Percentiles rank a stretch among this genome's conserved stretches.
Conservation (phyloP, 2,888 invertebrate genomes). For the Aethes cnicana region DNA sequence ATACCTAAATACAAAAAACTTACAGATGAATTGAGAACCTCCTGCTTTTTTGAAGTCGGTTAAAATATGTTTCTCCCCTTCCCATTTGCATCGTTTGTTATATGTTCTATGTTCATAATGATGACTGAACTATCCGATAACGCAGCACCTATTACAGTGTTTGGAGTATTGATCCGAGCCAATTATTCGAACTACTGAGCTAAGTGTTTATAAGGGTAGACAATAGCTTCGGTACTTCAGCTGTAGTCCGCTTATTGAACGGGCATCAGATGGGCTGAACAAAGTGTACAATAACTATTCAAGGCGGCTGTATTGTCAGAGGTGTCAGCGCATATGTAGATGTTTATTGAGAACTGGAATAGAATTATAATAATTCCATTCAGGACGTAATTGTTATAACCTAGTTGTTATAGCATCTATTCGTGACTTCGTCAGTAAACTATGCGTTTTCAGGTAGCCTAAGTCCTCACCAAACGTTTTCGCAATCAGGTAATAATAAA, state of each 20-base stretch:
- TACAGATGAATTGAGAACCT: too few relatives aligned
- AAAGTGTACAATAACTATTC: background rate
- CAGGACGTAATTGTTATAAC: too few relatives aligned
- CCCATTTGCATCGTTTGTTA: conserved; percentile 10
- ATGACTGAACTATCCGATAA: conserved; percentile 13
- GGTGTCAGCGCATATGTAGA: too few relatives aligned
- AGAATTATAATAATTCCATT: too few relatives aligned
- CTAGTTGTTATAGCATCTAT: too few relatives aligned
- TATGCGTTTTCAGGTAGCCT: too few relatives aligned
- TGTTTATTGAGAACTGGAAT: too few relatives aligned
- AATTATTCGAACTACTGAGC: conserved; percentile 18
- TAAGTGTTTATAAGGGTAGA: conserved; percentile 16
- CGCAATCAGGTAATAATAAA: too few relatives aligned
- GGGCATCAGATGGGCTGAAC: background rate
- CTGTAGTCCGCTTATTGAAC: background rate
- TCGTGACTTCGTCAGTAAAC: too few relatives aligned
- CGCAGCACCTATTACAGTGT: conserved; percentile 21
- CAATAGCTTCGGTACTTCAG: background rate
- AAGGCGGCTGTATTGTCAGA: background rate
- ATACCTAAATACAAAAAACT: too few relatives aligned
- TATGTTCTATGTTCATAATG: conserved; percentile 20
- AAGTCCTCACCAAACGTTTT: too few relatives aligned
- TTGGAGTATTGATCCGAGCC: conserved; percentile 25
- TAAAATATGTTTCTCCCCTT: conserved; percentile 2
- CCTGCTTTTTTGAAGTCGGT: background rate